Percentiles rank a stretch among this genome's conserved stretches.
These are phyloP conservation scores for Neria commutata DNA, from an alignment of 2,888 invertebrate genomes.

Conservation along the genomic window DNA sequence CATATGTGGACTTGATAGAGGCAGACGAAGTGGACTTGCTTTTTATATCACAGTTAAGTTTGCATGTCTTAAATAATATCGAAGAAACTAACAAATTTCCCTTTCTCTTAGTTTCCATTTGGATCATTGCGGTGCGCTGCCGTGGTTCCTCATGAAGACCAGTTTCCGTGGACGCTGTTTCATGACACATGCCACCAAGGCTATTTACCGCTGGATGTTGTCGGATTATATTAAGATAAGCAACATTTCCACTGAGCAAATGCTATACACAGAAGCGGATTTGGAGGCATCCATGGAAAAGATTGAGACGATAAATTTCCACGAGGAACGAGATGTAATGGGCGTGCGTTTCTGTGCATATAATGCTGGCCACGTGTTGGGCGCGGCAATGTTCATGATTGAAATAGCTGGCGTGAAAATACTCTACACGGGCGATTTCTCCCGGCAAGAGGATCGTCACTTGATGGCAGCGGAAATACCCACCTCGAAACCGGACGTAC, in stretches of 20 bases:
- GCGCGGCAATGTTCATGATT: conserved; percentile 99
- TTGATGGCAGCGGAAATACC: conserved; percentile 99
- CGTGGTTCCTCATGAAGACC: conserved; percentile 97
- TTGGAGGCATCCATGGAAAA: conserved; percentile 98
- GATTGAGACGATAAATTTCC: conserved; percentile 97
- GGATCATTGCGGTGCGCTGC: conserved; percentile 97
- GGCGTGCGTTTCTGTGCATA: conserved; percentile 99
- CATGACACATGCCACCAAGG: conserved; percentile 99
- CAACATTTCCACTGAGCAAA: conserved; percentile 95
- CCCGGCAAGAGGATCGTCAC: conserved; percentile 97
- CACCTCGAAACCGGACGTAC: conserved; percentile 91
- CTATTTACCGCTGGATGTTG: conserved; percentile 97
- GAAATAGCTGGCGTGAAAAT: conserved; percentile 98
- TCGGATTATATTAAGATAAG: conserved; percentile 99
- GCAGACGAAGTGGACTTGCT: conserved; percentile 96
- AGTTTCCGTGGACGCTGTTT: conserved; percentile 97
- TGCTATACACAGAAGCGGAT: conserved; percentile 97
- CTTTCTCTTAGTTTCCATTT: conserved; percentile 83
- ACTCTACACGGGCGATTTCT: conserved; percentile 98
- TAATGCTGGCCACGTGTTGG: conserved; percentile 97
- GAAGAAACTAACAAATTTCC: too few species aligned
- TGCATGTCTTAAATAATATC: background rate
- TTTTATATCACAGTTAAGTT: conserved; percentile 86
- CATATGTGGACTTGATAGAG: conserved; percentile 96
- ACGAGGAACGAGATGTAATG: conserved; percentile 96